Conservation (phyloP, 2,113 vertebrate genomes). For the Tychaedon coryphoeus region DNA sequence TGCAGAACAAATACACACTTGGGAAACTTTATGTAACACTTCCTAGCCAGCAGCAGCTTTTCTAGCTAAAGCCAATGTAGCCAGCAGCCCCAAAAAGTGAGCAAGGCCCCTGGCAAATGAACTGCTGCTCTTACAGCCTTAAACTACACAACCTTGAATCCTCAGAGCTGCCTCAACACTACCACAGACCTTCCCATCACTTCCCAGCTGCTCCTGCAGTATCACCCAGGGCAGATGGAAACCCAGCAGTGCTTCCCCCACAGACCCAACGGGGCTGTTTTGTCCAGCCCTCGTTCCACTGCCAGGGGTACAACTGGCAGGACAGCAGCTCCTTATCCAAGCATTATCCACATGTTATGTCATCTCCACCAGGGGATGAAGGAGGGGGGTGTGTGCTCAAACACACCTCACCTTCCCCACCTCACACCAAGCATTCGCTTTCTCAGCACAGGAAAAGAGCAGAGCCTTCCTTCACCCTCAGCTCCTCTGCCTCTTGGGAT, state of each 20-base stretch:
- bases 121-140: not conserved
- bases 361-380: not conserved
- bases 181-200: not conserved
- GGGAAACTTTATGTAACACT: not conserved
- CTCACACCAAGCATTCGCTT: not conserved
- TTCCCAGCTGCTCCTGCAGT: not conserved
- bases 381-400: not conserved
- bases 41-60: not conserved
- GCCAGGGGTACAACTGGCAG: not conserved
- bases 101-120: not conserved
- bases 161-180: not conserved
- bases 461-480: not conserved
- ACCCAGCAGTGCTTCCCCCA: fast-evolving
- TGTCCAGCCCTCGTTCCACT: not conserved
- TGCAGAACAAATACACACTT: not conserved
- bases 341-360: not conserved
- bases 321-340: not conserved
- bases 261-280: fast-evolving
- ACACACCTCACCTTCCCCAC: not conserved
- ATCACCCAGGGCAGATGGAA: not conserved
- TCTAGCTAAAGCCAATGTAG: not conserved
- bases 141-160: not conserved
- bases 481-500: not conserved
- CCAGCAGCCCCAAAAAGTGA: not conserved
- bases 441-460: not conserved